Percentiles rank a stretch among this genome's conserved stretches.
These are phyloP conservation scores for Parnassius glacialis DNA, from an alignment of 2,888 invertebrate species.

Conservation along the genomic window DNA sequence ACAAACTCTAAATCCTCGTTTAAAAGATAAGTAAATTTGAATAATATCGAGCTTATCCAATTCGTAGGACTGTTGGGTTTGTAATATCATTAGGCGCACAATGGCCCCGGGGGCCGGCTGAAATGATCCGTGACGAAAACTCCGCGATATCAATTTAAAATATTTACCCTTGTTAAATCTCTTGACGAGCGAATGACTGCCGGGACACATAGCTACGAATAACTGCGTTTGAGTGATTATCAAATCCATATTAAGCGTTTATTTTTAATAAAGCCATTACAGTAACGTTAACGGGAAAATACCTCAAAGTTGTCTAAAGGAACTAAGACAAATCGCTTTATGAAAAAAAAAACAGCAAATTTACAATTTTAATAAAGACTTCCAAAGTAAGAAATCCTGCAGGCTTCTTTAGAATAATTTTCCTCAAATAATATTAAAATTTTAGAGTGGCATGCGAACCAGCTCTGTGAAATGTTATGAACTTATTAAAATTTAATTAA, in stretches of 20 bases:
- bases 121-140: constrained; percentile 69
- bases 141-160: constrained; percentile 69
- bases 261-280: no score
- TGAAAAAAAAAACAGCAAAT: no score
- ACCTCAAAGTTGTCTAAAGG: no score
- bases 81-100: constrained; percentile 65
- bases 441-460: no score
- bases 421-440: no score
- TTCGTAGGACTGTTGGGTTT: constrained; percentile 46
- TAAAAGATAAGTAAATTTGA: constrained; percentile 50
- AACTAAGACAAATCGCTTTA: no score
- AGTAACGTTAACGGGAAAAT: no score
- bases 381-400: no score
- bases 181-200: constrained; percentile 48
- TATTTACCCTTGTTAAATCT: constrained; percentile 61
- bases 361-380: no score
- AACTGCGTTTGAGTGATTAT: constrained; percentile 30
- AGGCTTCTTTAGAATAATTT: no score
- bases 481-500: no score
- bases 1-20: constrained; percentile 45
- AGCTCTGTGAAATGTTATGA: no score
- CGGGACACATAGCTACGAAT: constrained; percentile 39
- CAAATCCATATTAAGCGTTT: background rate
- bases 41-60: constrained; percentile 59
- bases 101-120: constrained; percentile 46